Evolutionary conservation across 1,140 invertebrate genomes (phyloP), one percentile per base, ranked within the genome.

Genomic region (Nasonia vitripennis): DNA sequence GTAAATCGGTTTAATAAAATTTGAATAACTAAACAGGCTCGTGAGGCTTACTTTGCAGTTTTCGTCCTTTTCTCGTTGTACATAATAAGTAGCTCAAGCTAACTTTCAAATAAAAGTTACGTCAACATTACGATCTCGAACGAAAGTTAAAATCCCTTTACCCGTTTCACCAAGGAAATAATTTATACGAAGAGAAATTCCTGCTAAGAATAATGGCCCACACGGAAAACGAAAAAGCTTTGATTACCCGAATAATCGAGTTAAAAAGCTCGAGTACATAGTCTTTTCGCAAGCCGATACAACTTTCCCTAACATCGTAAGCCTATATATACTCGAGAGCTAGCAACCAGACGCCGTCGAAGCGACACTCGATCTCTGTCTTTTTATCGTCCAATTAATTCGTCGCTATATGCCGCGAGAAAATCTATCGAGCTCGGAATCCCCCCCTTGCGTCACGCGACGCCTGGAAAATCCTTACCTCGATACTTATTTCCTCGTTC

Each of bases 401-500:
- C 34, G 17, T 23, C 62, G 4, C 14, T 7, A 14, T 31, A n/a
- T 14, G 23, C 23, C 27, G 6, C 11, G 31, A 37, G 11, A 73
- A 31, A 73, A n/a, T 1, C 12, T 73, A 71, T 31, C 20, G 67
- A 70, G 9, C 48, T 51, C 48, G 48, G 48, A 51, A 11, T 17
- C 12, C 48, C 48, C 48, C 12, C 48, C 48, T 37, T 37, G 12
- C 48, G 48, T 51, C 17, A 20, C 45, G 20, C 48, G 45, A 45
- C 9, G 48, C 41, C 27, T 1, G n/a, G 51, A 31, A 55, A 5
- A 12, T 23, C n/a, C 51, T 17, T n/a, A 14, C 14, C 51, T 68
- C 55, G 75, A 71, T 67, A 51, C n/a, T 34, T 86, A 27, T 88
- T 89, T 88, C 85, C 82, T 87, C 77, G 51, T 78, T 78, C 51